Conservation (phyloP, 1,140 invertebrate species). For the Bombus consobrinus region DNA sequence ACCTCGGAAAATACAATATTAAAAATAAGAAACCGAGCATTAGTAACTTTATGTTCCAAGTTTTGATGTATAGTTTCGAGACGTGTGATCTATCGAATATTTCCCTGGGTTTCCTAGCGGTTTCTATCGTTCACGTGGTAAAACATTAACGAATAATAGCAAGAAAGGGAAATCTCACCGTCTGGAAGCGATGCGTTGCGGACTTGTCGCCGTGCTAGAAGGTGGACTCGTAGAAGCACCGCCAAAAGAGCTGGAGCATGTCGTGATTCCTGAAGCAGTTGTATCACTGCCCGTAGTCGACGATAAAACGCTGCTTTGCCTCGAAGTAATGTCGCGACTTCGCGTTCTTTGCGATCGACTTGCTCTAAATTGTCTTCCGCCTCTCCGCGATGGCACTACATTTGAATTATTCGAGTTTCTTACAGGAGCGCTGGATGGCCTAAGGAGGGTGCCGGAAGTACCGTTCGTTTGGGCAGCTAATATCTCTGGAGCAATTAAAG, state of each 20-base stretch:
- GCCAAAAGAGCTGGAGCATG: conserved; percentile 66
- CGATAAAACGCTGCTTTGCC: conserved; percentile 59
- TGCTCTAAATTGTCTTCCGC: conserved; percentile 48
- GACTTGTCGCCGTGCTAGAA: conserved; percentile 68
- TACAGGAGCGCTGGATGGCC: conserved; percentile 77
- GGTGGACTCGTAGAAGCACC: conserved; percentile 58
- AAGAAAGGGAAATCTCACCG: conserved; percentile 46
- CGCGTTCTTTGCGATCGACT: conserved; percentile 52
- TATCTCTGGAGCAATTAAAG: conserved; percentile 79
- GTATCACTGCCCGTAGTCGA: conserved; percentile 64
- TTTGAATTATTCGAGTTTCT: conserved; percentile 38
- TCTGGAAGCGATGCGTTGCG: conserved; percentile 61
- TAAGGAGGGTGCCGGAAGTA: conserved; percentile 63
- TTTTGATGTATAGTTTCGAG: background rate
- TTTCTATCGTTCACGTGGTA: background rate
- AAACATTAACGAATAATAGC: background rate
- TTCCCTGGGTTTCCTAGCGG: background rate
- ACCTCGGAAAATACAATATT: background rate
- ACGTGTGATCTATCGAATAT: background rate
- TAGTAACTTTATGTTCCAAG: background rate
- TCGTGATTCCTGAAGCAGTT: conserved; percentile 66
- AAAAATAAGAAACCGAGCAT: background rate
- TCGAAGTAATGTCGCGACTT: conserved; percentile 47
- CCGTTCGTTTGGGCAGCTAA: conserved; percentile 79
- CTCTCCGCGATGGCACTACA: conserved; percentile 47